Evolutionary conservation across 2,888 invertebrate species (phyloP), one percentile per base, ranked within the genome.

Genomic region (Holacanthella duospinosa): DNA sequence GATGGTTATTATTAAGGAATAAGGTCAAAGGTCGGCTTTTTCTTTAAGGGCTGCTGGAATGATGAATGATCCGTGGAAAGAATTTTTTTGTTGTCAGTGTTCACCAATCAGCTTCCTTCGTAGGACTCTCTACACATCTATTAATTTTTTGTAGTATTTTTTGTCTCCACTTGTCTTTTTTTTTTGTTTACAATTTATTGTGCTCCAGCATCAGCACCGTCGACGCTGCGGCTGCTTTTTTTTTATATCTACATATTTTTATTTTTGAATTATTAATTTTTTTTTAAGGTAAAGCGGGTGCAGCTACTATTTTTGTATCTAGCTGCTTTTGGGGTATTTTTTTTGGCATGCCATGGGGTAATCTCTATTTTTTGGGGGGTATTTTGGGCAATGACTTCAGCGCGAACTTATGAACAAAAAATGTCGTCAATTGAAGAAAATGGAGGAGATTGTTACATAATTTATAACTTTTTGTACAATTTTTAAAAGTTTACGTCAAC

Each of bases 401-500:
- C 16, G 36, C 16, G 16, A 16, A 16, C 9, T 36, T 36, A 36
- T 12, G n/a, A n/a, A n/a, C n/a, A n/a, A n/a, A n/a, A n/a, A n/a
- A n/a, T n/a, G n/a, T n/a, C n/a, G n/a, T n/a, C n/a, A n/a, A n/a
- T n/a, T n/a, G n/a, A n/a, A n/a, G n/a, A n/a, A n/a, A n/a, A n/a
- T n/a, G n/a, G n/a, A n/a, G n/a, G n/a, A n/a, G n/a, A n/a, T n/a
- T n/a, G n/a, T n/a, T n/a, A n/a, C n/a, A n/a, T n/a, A n/a, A n/a
- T n/a, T n/a, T n/a, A n/a, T n/a, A n/a, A n/a, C n/a, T n/a, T n/a
- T 48, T 48, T 4, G 4, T 48, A 16, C 4, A 48, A 9, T 55
- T 29, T 27, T 27, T 24, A 4, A 66, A 73, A 88, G 87, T 80
- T 81, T 88, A 77, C 77, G 78, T 74, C 83, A 83, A 76, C 88